These are phyloP conservation scores for Lagenorhynchus albirostris DNA, from an alignment of 2,113 vertebrate species.

Conservation along the genomic window DNA sequence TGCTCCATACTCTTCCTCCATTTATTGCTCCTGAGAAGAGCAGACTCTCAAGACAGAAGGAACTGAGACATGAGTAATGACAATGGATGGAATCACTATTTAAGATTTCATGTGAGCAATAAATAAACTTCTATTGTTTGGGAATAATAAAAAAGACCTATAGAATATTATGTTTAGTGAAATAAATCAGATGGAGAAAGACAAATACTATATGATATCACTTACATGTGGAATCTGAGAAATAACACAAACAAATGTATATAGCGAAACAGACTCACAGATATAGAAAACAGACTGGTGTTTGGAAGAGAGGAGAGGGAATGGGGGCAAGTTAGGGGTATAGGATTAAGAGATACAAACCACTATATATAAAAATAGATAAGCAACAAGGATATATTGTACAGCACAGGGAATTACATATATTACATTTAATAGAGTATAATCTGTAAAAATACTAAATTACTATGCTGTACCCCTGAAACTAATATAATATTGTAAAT, in stretches of 20 bases:
- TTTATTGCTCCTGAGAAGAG: background rate
- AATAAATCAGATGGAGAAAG: background rate
- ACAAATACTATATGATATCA: background rate
- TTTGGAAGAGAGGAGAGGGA: background rate
- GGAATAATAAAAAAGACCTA: background rate
- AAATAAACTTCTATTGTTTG: background rate
- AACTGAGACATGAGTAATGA: background rate
- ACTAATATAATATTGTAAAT: background rate
- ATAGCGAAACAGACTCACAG: background rate
- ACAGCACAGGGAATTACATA: background rate
- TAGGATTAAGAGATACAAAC: background rate
- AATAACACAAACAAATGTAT: background rate
- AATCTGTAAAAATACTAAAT: background rate
- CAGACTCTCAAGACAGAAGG: background rate
- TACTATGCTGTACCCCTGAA: background rate
- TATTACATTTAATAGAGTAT: background rate
- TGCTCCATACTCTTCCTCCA: background rate
- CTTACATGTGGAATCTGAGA: background rate
- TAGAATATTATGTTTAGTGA: background rate
- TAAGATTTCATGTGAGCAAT: background rate
- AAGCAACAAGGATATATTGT: background rate
- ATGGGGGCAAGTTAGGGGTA: background rate
- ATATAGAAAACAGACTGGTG: background rate
- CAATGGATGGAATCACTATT: background rate
- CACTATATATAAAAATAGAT: background rate